Base-by-base conservation (phyloP, 1,140 invertebrate genomes). In the Chelonus insularis region DNA sequence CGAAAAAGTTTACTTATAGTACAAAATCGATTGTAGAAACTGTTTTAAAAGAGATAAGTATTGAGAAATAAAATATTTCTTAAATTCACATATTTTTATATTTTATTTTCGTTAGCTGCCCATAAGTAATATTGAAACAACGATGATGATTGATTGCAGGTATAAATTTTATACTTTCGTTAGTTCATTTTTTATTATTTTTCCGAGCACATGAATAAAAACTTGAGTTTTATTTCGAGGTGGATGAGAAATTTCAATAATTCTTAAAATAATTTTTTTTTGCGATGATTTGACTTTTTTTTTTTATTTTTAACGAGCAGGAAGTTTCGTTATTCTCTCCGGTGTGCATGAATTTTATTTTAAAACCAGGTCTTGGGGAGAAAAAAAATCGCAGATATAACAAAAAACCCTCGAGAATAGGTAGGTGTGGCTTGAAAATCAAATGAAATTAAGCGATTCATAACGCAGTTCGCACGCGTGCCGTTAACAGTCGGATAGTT, bases 361-460 rank as follows among this genome's bases (percentile, higher is more conserved):
- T 14, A 7, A 8, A 18, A 16, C 41, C 12, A 43, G 16, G 41
- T 43, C 16, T 43, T 4, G 11, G 5, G 37, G 18, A 3, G 12
- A 9, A 6, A 43, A 43, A 43, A 43, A 43, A 43, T 43, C 41
- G 12, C 41, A 16, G 41, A 16, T 43, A 43, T 43, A 43, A 43
- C 41, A 43, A 43, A 29, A 29, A 43, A 14, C 41, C 6, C 41
- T 43, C 7, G 41, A 8, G 41, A 18, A 16, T 16, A 16, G 34
- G 45, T 51, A 37, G 60, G 54, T 52, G 34, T 56, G 34, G 41
- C 21, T 34, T 56, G 60, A 68, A 67, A 70, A 68, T 68, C 60
- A 57, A 67, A 67, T 71, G 71, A 65, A 72, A 70, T 73, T 69
- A 66, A 72, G 68, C 70, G 70, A 73, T 73, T 73, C 68, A 64